Evolutionary conservation across 2,113 vertebrate species (phyloP).

Genomic region (Tetraodon nigroviridis): DNA sequence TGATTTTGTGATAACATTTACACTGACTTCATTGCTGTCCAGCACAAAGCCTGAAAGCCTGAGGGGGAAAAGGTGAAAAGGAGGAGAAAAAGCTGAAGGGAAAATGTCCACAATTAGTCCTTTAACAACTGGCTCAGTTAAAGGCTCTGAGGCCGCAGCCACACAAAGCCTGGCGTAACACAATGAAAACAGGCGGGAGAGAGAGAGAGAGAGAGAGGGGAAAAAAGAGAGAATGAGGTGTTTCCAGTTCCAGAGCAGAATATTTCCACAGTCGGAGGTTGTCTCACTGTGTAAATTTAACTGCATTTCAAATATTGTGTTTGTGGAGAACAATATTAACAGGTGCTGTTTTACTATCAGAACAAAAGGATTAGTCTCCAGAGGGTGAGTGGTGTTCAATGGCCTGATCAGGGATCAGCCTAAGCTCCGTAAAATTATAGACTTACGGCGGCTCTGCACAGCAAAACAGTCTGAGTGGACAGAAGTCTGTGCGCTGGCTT

Average conservation of each 20-base stretch:
- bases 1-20: constrained; percentile 77
- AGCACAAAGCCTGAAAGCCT: constrained; percentile 89
- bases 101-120: constrained; percentile 97
- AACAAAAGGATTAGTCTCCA: constrained; percentile 72
- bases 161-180: constrained; percentile 84
- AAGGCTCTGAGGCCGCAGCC: constrained; percentile 82
- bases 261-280: constrained; percentile 63
- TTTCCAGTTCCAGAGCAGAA: too few relatives aligned
- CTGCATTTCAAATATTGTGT: constrained; percentile 78
- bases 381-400: constrained; percentile 46
- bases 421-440: constrained; percentile 49
- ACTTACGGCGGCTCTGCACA: constrained; percentile 31
- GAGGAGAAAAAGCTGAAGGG: constrained; percentile 66
- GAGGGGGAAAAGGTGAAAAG: constrained; percentile 75
- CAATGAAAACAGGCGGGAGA: constrained; percentile 66
- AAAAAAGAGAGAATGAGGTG: too few relatives aligned
- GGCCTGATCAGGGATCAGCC: constrained; percentile 54
- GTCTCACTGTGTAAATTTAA: constrained; percentile 73
- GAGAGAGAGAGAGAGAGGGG: not conserved
- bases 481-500: constrained; percentile 18
- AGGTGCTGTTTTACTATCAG: constrained; percentile 79
- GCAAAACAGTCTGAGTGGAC: constrained; percentile 14
- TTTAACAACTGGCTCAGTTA: constrained; percentile 86
- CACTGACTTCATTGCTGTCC: constrained; percentile 89
- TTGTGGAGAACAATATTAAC: constrained; percentile 76